phyloP scores from a whole-genome alignment of 53 echinoderm and acorn worm genomes.

The Paracentrotus lividus region DNA sequence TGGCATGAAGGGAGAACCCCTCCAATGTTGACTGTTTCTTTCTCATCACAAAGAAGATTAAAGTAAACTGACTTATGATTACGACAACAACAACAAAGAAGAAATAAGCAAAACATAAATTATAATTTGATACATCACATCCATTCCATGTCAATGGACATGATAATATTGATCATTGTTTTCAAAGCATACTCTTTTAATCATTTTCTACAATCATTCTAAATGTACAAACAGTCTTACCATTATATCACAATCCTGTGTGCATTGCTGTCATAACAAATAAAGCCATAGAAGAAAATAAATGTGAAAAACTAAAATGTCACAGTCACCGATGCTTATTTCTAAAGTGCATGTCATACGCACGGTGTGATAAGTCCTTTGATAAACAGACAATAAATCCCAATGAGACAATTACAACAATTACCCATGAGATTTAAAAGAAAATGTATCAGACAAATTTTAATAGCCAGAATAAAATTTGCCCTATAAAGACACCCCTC shows the following conservation, averaged over 20 bases:
- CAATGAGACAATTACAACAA: conserved; percentile 30
- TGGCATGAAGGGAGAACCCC: too few relatives aligned
- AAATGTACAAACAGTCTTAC: conserved; percentile 49
- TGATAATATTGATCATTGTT: conserved; percentile 40
- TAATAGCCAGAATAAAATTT: too few relatives aligned
- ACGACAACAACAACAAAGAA: background rate
- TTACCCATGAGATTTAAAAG: background rate
- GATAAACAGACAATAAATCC: too few relatives aligned
- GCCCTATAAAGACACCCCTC: too few relatives aligned
- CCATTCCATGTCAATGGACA: conserved; percentile 27
- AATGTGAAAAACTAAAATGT: conserved; percentile 30
- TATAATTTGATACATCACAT: conserved; percentile 12
- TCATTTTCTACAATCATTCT: conserved; percentile 49
- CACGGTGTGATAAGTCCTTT: background rate
- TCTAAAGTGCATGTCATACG: conserved; percentile 13
- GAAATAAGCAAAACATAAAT: background rate
- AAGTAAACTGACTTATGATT: too few relatives aligned
- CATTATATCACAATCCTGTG: too few relatives aligned
- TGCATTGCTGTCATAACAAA: too few relatives aligned
- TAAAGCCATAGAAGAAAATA: conserved; percentile 54
- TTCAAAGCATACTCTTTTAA: conserved; percentile 41
- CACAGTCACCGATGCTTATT: background rate
- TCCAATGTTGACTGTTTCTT: too few relatives aligned
- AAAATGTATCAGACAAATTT: too few relatives aligned
- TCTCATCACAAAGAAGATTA: too few relatives aligned